Evolutionary conservation across 2,888 invertebrate genomes (phyloP).

Genomic region (Exocentrus adspersus): DNA sequence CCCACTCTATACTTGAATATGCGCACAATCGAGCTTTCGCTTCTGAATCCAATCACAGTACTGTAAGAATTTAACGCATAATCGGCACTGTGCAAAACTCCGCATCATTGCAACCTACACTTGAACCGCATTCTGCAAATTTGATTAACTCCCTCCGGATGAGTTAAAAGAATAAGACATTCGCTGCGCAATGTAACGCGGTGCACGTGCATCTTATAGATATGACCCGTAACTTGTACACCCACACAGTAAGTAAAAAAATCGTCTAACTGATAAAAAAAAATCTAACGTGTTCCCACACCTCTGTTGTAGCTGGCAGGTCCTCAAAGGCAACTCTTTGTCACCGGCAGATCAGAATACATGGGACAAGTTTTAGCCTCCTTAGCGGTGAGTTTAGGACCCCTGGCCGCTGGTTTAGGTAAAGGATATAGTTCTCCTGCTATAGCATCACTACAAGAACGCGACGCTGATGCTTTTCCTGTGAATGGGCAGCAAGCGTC

Average conservation of each 20-base stretch:
- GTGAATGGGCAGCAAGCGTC: conserved; percentile 80
- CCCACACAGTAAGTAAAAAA: conserved; percentile 56
- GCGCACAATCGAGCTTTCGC: conserved; percentile 32
- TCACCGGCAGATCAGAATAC: conserved; percentile 59
- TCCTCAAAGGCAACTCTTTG: conserved; percentile 57
- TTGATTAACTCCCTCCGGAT: conserved; percentile 8
- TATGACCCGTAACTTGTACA: conserved; percentile 59
- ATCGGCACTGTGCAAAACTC: conserved; percentile 33
- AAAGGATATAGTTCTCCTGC: conserved; percentile 88
- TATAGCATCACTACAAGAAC: conserved; percentile 75
- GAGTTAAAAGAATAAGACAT: conserved; percentile 21
- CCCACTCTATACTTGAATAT: conserved; percentile 33
- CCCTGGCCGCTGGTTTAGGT: conserved; percentile 81
- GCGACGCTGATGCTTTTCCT: conserved; percentile 72
- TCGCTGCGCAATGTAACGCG: conserved; percentile 44
- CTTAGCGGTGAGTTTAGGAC: conserved; percentile 81
- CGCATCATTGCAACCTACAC: conserved; percentile 26
- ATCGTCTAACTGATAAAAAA: conserved; percentile 10
- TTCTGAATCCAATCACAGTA: conserved; percentile 41
- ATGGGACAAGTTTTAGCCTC: conserved; percentile 77
- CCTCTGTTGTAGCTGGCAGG: conserved; percentile 54
- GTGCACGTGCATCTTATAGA: conserved; percentile 39
- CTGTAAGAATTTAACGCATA: conserved; percentile 41
- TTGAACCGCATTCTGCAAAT: conserved; percentile 21
- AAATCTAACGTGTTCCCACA: conserved; percentile 1